phyloP scores from a whole-genome alignment of 92 coral and sea anemone genomes.

The Palythoa heliodiscus region DNA sequence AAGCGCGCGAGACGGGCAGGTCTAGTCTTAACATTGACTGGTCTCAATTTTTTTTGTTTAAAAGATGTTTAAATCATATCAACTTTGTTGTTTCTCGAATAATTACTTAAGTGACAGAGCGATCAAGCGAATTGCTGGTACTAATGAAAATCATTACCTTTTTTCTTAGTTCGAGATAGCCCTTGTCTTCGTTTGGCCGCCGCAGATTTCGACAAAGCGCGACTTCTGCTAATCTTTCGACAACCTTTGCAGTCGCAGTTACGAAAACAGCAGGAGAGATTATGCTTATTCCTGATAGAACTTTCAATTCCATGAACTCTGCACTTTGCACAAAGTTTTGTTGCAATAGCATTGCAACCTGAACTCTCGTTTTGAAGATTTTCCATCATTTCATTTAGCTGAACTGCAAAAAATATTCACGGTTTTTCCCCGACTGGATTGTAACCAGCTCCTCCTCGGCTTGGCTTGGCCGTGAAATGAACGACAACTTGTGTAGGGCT shows the following conservation, averaged over 20 bases:
- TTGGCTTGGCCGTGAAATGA: too few species aligned
- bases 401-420: background rate
- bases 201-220: background rate
- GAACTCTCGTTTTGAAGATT: background rate
- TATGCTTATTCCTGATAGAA: conserved; percentile 4
- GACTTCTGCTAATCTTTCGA: background rate
- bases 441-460: background rate
- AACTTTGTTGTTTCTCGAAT: too few species aligned
- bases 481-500: too few species aligned
- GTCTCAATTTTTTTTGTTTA: too few species aligned
- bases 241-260: conserved; percentile 13
- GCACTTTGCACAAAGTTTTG: conserved; percentile 24
- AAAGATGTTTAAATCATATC: too few species aligned
- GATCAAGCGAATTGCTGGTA: too few species aligned
- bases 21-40: too few species aligned
- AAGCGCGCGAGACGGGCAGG: too few species aligned
- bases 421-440: background rate
- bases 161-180: background rate
- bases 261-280: background rate
- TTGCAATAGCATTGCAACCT: background rate
- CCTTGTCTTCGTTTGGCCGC: conserved; percentile 3
- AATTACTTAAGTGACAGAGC: too few species aligned
- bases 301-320: conserved; percentile 23
- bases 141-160: background rate
- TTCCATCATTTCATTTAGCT: background rate